Conservation (phyloP, 2,113 vertebrate species). For the Scatophagus argus region DNA sequence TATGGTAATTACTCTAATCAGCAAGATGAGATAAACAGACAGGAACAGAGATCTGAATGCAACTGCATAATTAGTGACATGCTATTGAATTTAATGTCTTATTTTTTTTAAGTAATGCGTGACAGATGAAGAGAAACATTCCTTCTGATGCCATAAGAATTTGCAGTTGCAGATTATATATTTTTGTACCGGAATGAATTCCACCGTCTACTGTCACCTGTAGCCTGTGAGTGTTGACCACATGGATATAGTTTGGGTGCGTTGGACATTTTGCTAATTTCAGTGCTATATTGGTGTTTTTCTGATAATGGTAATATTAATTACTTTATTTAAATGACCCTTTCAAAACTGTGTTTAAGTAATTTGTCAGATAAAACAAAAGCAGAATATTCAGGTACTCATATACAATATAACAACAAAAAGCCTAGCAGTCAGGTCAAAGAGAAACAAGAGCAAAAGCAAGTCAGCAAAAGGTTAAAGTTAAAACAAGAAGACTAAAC, state of each 20-base stretch:
- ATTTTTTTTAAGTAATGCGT: not conserved
- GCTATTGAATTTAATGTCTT: not conserved
- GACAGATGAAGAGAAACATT: not conserved
- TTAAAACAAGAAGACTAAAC: too few species aligned
- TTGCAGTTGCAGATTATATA: not conserved
- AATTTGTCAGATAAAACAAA: too few species aligned
- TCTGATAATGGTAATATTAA: too few species aligned
- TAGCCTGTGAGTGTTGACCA: not conserved
- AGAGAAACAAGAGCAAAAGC: too few species aligned
- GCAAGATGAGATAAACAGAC: constrained; percentile 18
- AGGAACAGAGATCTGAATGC: not conserved
- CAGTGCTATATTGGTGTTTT: not conserved
- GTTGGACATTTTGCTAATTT: not conserved
- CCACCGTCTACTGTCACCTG: not conserved
- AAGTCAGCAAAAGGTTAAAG: too few species aligned
- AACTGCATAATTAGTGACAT: constrained; percentile 1
- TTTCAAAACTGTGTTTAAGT: too few species aligned
- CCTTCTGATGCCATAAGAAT: not conserved
- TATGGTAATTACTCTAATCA: constrained; percentile 16
- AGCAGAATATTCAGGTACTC: too few species aligned
- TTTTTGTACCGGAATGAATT: not conserved
- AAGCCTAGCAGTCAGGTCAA: too few species aligned
- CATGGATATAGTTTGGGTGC: not conserved
- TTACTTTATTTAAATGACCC: too few species aligned
- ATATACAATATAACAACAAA: too few species aligned